Percentiles rank a stretch among this genome's conserved stretches.
These are phyloP conservation scores for Tipula vernalis DNA, from an alignment of 2,888 invertebrate genomes.

Conservation along the genomic window DNA sequence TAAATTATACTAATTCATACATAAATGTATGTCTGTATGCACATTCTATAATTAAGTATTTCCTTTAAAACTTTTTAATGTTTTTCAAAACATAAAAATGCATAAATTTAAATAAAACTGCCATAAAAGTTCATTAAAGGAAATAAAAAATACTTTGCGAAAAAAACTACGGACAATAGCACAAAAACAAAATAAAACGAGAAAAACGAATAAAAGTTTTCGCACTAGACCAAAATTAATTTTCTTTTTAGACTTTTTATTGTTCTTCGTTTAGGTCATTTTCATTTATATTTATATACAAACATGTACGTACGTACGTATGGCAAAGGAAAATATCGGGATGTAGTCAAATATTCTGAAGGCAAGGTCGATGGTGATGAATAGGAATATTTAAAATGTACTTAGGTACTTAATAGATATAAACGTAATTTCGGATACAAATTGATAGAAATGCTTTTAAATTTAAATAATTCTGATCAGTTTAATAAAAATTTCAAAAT, in stretches of 20 bases:
- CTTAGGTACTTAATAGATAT: neutral
- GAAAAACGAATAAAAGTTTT: neutral
- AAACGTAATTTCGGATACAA: too few species aligned
- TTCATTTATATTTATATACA: neutral
- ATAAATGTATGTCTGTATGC: neutral
- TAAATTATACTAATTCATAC: neutral
- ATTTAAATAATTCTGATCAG: neutral
- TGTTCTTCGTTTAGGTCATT: neutral
- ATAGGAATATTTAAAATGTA: too few species aligned
- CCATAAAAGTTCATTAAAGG: neutral
- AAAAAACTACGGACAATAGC: neutral
- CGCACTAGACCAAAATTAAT: neutral
- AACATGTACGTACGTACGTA: neutral
- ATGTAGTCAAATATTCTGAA: neutral
- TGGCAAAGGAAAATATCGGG: neutral
- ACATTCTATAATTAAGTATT: neutral
- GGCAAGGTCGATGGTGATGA: too few species aligned
- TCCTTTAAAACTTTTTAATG: neutral
- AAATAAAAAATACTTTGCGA: neutral
- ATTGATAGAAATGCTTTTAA: neutral
- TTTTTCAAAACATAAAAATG: neutral
- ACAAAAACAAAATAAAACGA: neutral
- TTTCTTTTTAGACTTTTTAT: neutral
- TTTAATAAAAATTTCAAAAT: neutral
- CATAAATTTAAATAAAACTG: neutral